Base-by-base conservation (phyloP, 2,888 invertebrate genomes). In the Polydrusus pterygomalis region DNA sequence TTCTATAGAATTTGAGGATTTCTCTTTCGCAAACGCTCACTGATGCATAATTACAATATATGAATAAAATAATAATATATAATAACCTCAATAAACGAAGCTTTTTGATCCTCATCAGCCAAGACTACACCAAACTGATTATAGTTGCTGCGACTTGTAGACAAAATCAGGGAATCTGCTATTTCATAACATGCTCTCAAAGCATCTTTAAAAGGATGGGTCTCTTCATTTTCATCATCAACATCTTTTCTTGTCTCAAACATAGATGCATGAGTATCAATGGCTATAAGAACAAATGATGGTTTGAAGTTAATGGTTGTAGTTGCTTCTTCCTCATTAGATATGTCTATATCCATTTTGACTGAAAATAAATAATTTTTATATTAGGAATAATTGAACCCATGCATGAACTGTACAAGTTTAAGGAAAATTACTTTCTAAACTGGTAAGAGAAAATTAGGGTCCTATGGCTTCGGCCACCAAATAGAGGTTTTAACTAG, bases 261-360 rank as follows among this genome's bases (percentile, higher is more conserved):
- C 85, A 85, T 85, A 17, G 78, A 75, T 10, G 82, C 75, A 69
- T 84, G 81, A 0, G 84, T 83, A 74, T 86, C 85, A 8, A 86
- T 82, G 6, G 82, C 83, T 30, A 86, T 79, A n/a, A 85, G 68
- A 9, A 85, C 82, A 74, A 81, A 85, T 0, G 83, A 80, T 13
- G 82, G 82, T 74, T 83, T 82, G 71, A 80, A 82, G 9, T 76
- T 78, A 30, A 76, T 73, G 40, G 74, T 74, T 45, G 76, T 70
- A 9, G 75, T 75, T 17, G 70, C 75, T 25, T 72, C 70, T 15
- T 75, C 64, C 5, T 74, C 68, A 15, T 34, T 25, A n/a, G n/a
- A 10, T 69, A 63, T 69, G n/a, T 30, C 38, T 7, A 47, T 40
- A 1, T 51, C 38, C 63, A 71, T 71, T 38, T 56, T 56, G 15